Base-by-base conservation (phyloP, 64 coral and sea anemone genomes). In the Orbicella faveolata region DNA sequence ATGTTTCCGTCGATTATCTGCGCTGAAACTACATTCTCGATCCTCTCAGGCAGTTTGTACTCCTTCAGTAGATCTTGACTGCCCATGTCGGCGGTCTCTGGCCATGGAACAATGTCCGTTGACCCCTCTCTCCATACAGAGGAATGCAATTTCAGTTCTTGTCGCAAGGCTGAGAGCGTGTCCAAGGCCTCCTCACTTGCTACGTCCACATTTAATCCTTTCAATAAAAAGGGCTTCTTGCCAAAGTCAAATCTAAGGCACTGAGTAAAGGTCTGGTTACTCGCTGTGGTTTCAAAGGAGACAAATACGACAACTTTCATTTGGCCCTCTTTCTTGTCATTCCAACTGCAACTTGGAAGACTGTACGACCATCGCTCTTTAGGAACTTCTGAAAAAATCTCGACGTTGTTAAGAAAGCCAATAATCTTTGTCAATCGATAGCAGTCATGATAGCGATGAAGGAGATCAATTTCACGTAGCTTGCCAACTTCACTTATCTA, bases 171-270 rank as follows among this genome's bases (percentile, higher is more conserved):
- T 52, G 68, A 55, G 37, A 91, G 17, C n/a, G 25, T 19, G 25
- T 76, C 20, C 25, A 91, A 30, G 13, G 68, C 54, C 13, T 91
- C 79, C 67, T 84, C 61, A 7, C 69, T 75, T 9, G 70, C 89
- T 69, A 92, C n/a, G 57, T 96, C 94, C 2, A 96, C 75, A 57
- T 93, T 96, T 39, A 96, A 87, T 4, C 75, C 89, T 74, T 96
- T 79, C n/a, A 92, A 86, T 14, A 96, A 77, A 36, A 36, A 81
- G 3, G 75, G 65, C 36, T 87, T 73, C 19, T 33, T 74, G 12
- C 87, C 91, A 93, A 96, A 96, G 75, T 96, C 81, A 36, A 96
- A 93, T 75, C 85, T 53, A 21, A 96, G 44, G 65, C 94, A 85
- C 83, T 96, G 94, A 2, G 87, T 74, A 93, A 96, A 93, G 16